A percentile compares a stretch with the other conserved stretches of the same genome.
phyloP scores from a whole-genome alignment of 2,797 vertebrate species.

The Fistularia commersonii region DNA sequence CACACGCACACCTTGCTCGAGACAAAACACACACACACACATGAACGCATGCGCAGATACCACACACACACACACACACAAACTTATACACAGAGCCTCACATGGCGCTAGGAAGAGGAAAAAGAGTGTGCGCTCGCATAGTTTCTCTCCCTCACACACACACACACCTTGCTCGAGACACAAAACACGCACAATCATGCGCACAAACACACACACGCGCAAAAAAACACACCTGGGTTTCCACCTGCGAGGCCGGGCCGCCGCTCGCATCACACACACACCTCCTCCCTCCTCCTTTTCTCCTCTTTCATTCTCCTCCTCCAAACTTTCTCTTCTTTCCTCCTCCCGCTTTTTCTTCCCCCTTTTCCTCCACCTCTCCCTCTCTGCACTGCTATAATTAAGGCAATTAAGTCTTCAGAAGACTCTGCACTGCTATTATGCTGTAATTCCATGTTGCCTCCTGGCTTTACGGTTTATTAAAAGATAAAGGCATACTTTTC shows the following conservation, averaged over 20 bases:
- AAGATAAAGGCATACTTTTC: conserved; percentile 82
- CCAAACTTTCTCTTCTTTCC: neutral
- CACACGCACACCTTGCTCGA: no score
- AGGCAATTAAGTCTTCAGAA: conserved; percentile 81
- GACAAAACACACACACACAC: no score
- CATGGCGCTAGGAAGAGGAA: no score
- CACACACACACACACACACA: no score
- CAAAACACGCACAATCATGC: no score
- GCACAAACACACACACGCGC: no score
- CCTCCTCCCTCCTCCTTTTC: conserved; percentile 16
- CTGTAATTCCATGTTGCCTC: conserved; percentile 81
- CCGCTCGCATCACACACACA: neutral
- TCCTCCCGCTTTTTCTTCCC: conserved; percentile 9
- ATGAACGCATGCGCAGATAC: no score
- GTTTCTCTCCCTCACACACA: no score
- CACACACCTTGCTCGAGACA: no score
- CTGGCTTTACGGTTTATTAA: conserved; percentile 80
- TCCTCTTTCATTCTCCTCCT: conserved; percentile 12
- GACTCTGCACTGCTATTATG: conserved; percentile 75
- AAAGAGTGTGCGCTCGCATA: no score
- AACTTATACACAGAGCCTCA: no score
- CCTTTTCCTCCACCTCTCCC: conserved; percentile 13
- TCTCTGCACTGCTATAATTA: conserved; percentile 76
- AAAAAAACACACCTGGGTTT: conserved; percentile 33
- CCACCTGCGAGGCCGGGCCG: conserved; percentile 47